These are phyloP conservation scores for Microchrysa polita DNA, from an alignment of 2,888 invertebrate species.

Conservation along the genomic window DNA sequence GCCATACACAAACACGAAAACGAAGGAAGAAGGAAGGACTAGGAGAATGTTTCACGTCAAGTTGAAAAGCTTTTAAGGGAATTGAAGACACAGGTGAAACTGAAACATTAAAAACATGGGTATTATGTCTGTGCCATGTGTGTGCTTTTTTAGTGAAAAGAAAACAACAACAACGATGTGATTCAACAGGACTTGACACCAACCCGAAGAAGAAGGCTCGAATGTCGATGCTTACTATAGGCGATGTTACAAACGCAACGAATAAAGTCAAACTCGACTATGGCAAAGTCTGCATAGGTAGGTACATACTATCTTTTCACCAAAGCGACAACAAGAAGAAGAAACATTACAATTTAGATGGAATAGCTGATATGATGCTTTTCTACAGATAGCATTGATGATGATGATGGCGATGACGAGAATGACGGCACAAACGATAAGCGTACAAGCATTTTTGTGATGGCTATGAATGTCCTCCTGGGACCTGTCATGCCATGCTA, in stretches of 20 bases:
- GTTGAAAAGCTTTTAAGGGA: constrained; percentile 49
- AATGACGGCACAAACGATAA: constrained; percentile 6
- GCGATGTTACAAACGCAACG: background rate
- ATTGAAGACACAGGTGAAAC: constrained; percentile 50
- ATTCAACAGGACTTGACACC: background rate
- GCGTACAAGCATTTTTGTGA: background rate
- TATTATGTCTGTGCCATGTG: constrained; percentile 12
- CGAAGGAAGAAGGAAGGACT: background rate
- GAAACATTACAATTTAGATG: constrained; percentile 30
- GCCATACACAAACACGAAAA: background rate
- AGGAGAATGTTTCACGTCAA: constrained; percentile 23
- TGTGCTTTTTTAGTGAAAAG: background rate
- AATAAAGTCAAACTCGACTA: background rate
- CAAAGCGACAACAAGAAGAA: constrained; percentile 17
- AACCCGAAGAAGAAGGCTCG: background rate
- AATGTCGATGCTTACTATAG: background rate
- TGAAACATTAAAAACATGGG: constrained; percentile 38
- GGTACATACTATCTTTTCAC: background rate
- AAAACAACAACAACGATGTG: background rate
- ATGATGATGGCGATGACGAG: constrained; percentile 26
- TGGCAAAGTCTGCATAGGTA: too few species aligned
- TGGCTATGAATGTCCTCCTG: constrained; percentile 4
- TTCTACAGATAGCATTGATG: constrained; percentile 34
- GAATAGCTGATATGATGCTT: constrained; percentile 22
- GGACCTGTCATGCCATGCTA: background rate